phyloP scores from a whole-genome alignment of 2,888 invertebrate species.

The Clanis bilineata region DNA sequence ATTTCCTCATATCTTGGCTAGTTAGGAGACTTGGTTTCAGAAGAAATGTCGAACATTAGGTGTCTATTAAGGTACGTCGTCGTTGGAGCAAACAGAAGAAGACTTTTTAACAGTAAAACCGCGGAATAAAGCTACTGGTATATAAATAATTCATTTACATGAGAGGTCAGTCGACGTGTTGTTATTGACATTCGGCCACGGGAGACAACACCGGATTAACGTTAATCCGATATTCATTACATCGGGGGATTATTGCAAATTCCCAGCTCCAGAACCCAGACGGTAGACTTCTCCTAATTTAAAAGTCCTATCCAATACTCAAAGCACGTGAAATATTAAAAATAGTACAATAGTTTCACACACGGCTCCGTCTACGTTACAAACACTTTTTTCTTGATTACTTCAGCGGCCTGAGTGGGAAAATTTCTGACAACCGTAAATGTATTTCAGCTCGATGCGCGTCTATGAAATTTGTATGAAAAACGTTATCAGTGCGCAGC shows the following conservation, averaged over 20 bases:
- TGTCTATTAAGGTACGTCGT: too few relatives aligned
- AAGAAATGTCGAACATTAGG: too few relatives aligned
- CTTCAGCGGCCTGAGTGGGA: too few relatives aligned
- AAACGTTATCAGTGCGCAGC: background rate
- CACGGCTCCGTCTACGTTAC: too few relatives aligned
- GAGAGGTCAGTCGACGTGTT: background rate
- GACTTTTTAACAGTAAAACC: background rate
- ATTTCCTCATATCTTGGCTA: too few relatives aligned
- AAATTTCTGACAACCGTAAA: too few relatives aligned
- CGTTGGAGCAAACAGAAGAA: too few relatives aligned
- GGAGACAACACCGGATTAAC: slow-evolving; percentile 1
- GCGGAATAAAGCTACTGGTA: background rate
- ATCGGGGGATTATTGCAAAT: background rate
- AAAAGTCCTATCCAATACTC: background rate
- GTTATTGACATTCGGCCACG: slow-evolving; percentile 1
- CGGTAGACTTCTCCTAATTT: background rate
- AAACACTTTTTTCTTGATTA: too few relatives aligned
- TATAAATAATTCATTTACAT: background rate
- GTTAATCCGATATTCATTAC: background rate
- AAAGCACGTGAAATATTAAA: background rate
- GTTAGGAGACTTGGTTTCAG: too few relatives aligned
- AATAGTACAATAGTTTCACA: too few relatives aligned
- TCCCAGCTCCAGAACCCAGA: background rate
- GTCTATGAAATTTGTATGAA: too few relatives aligned
- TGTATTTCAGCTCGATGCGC: too few relatives aligned